Base-by-base conservation (phyloP, 1,140 invertebrate species). In the Diprion similis region DNA sequence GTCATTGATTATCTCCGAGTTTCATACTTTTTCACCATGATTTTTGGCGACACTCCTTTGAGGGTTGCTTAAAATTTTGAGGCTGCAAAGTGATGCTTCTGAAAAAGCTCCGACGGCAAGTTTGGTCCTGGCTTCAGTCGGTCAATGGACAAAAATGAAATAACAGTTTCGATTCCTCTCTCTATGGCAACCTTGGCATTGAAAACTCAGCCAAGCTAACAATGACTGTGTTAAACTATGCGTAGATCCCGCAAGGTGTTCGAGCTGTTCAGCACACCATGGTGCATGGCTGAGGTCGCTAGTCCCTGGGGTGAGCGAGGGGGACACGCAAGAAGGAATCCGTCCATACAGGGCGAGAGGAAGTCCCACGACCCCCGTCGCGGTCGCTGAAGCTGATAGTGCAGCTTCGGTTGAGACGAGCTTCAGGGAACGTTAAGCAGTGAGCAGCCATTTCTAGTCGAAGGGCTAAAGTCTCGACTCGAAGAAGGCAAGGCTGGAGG, bases 171-270 rank as follows among this genome's bases (percentile, higher is more conserved):
- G 24, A 37, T 37, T 37, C 24, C 24, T 3, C 24, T 37, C 24
- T 37, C 24, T 37, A 71, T 68, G 64, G 47, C 75, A 78, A 78
- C 82, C 80, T 83, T 83, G 80, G 77, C 80, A 79, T 79, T 83
- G 82, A 65, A 72, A 71, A 67, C 70, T 68, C 69, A 74, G 59
- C 46, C 71, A 51, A 71, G 45, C 66, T 66, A 68, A 74, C 73
- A 66, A 72, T 24, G 67, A 45, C 74, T 64, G 68, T 79, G 80
- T 80, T 80, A 76, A 82, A 80, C 81, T 79, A 76, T 47, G 79
- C 81, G 81, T 79, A 79, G 74, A 78, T 81, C 81, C 79, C 75
- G 65, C 51, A 72, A 24, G 64, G 19, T 69, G 24, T 72, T 65
- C 71, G 47, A 51, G 15, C 67, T 76, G 13, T 68, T 19, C 11